A percentile compares a stretch with the other conserved stretches of the same genome.
phyloP scores from a whole-genome alignment of 2,888 invertebrate species.

The Pseudeuparius sepicola region DNA sequence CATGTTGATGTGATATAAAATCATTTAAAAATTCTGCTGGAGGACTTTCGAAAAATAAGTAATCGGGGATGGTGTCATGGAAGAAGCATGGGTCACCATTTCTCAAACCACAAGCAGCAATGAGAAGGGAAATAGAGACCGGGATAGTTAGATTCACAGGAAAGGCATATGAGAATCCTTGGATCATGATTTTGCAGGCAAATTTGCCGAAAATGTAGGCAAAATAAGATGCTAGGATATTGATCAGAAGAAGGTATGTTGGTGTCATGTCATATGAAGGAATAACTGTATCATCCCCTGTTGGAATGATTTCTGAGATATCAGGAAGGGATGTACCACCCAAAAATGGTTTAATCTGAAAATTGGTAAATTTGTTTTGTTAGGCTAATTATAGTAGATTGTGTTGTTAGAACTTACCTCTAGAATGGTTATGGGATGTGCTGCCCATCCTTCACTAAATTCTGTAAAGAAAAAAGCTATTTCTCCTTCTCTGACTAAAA shows the following conservation, averaged over 20 bases:
- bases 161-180: constrained; percentile 94
- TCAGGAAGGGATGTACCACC: constrained; percentile 59
- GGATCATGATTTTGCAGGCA: constrained; percentile 93
- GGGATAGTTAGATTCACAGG: constrained; percentile 92
- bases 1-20: constrained; percentile 78
- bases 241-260: constrained; percentile 67
- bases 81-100: constrained; percentile 83
- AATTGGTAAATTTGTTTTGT: constrained; percentile 3
- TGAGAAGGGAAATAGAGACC: constrained; percentile 74
- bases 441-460: constrained; percentile 63
- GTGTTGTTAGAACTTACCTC: constrained; percentile 43
- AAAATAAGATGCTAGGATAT: constrained; percentile 73
- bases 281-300: constrained; percentile 64
- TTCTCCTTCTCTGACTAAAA: constrained; percentile 66
- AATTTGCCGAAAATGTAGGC: constrained; percentile 93
- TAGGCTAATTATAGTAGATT: too few species aligned
- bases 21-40: constrained; percentile 71
- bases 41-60: constrained; percentile 87
- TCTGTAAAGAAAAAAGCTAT: constrained; percentile 67
- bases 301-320: constrained; percentile 63
- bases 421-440: constrained; percentile 68
- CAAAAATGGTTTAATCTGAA: constrained; percentile 49
- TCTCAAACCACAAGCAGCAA: constrained; percentile 80
- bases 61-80: constrained; percentile 74
- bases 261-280: constrained; percentile 63